Conservation (phyloP, 1,140 invertebrate species). For the Drosophila mayri region DNA sequence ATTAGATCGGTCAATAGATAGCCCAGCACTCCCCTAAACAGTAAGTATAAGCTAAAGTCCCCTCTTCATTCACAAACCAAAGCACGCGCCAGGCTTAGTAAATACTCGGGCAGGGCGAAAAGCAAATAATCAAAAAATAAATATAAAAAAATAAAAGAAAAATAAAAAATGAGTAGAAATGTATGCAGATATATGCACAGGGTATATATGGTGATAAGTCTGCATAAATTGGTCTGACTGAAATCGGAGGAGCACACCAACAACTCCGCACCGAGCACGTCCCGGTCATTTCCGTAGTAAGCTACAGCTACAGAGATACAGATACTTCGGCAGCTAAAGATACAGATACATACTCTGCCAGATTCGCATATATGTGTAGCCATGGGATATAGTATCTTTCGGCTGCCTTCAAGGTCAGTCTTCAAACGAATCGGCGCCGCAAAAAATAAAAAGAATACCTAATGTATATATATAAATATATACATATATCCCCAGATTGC, state of each 20-base stretch:
- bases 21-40: constrained; percentile 5
- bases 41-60: constrained; percentile 38
- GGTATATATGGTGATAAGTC: constrained; percentile 24
- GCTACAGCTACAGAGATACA: constrained; percentile 56
- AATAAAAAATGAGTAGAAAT: constrained; percentile 9
- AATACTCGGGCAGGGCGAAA: constrained; percentile 54
- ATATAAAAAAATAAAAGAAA: background rate
- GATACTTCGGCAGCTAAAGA: constrained; percentile 34
- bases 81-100: constrained; percentile 72
- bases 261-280: constrained; percentile 63
- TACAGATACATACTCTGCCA: constrained; percentile 11
- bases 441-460: constrained; percentile 5
- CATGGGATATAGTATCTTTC: constrained; percentile 24
- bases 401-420: constrained; percentile 62
- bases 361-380: constrained; percentile 15
- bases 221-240: constrained; percentile 40
- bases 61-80: constrained; percentile 64
- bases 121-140: constrained; percentile 22
- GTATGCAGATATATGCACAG: constrained; percentile 15
- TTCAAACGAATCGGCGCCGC: constrained; percentile 66
- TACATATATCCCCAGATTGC: constrained; percentile 29
- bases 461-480: background rate
- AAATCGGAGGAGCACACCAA: constrained; percentile 26
- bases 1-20: background rate
- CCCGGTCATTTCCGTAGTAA: constrained; percentile 75